Conservation (phyloP, 2,797 vertebrate species). For the Buceros bicornis region DNA sequence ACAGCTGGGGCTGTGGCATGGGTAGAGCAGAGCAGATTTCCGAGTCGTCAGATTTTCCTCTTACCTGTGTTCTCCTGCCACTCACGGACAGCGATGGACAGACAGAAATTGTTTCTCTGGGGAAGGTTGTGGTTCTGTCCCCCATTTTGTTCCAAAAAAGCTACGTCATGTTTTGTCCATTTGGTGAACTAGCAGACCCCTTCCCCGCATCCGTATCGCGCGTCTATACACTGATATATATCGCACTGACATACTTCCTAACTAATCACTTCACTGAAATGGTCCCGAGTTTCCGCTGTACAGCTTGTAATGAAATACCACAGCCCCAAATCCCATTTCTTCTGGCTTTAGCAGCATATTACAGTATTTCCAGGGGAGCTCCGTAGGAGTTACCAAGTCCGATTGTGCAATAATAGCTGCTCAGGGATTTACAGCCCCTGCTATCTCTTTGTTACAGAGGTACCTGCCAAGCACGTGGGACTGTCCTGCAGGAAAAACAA, state of each 20-base stretch:
- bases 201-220: not conserved
- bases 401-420: not conserved
- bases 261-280: not conserved
- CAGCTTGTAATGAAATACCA: not conserved
- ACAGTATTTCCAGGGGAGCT: not conserved
- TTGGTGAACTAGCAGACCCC: not conserved
- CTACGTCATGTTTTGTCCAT: not conserved
- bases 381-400: not conserved
- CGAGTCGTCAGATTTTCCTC: not conserved
- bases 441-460: constrained; percentile 17
- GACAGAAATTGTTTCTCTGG: not conserved
- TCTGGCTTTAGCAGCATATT: not conserved
- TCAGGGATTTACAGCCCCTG: constrained; percentile 30
- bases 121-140: not conserved
- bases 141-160: not conserved
- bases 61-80: not conserved
- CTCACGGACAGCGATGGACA: not conserved
- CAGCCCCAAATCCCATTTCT: not conserved
- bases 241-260: not conserved
- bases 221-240: not conserved
- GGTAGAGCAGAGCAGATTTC: not conserved
- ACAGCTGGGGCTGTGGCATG: not conserved
- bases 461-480: not conserved
- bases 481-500: constrained; percentile 48
- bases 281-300: not conserved